phyloP scores from a whole-genome alignment of 1,140 invertebrate genomes.

The Meloidogyne exigua region DNA sequence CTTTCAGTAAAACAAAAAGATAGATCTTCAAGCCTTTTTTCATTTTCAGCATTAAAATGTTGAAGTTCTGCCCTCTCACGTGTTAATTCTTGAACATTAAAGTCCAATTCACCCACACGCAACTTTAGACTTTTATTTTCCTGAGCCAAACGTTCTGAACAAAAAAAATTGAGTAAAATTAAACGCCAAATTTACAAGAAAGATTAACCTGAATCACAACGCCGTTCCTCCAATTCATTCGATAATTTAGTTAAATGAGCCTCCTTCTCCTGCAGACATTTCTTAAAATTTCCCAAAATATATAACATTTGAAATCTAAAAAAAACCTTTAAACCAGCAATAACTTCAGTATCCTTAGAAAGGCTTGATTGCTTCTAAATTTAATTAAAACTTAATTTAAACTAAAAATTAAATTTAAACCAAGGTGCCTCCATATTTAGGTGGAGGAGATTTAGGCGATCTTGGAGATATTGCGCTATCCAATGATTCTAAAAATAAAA shows the following conservation, averaged over 20 bases:
- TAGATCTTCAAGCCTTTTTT: conserved; percentile 40
- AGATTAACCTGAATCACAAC: conserved; percentile 16
- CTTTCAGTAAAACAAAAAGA: conserved; percentile 40
- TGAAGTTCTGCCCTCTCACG: conserved; percentile 19
- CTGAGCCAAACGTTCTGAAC: conserved; percentile 25
- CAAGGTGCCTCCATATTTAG: conserved; percentile 64
- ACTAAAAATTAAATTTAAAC: neutral
- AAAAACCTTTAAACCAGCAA: conserved; percentile 12
- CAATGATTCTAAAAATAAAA: conserved; percentile 10
- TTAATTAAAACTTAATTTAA: neutral
- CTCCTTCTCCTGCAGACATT: conserved; percentile 40
- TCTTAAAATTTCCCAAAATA: conserved; percentile 28
- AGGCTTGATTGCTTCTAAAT: conserved; percentile 17
- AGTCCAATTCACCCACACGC: conserved; percentile 16
- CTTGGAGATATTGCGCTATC: conserved; percentile 10
- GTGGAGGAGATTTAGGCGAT: conserved; percentile 13
- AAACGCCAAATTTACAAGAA: neutral
- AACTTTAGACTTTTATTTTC: conserved; percentile 27
- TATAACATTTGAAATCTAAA: neutral
- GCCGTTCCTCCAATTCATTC: conserved; percentile 29
- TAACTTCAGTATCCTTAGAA: conserved; percentile 16
- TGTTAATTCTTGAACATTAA: conserved; percentile 7
- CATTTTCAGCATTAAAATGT: conserved; percentile 18
- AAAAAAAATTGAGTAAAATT: neutral
- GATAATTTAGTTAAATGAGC: conserved; percentile 26